Conservation (phyloP, 2,113 vertebrate genomes). For the Numida meleagris region DNA sequence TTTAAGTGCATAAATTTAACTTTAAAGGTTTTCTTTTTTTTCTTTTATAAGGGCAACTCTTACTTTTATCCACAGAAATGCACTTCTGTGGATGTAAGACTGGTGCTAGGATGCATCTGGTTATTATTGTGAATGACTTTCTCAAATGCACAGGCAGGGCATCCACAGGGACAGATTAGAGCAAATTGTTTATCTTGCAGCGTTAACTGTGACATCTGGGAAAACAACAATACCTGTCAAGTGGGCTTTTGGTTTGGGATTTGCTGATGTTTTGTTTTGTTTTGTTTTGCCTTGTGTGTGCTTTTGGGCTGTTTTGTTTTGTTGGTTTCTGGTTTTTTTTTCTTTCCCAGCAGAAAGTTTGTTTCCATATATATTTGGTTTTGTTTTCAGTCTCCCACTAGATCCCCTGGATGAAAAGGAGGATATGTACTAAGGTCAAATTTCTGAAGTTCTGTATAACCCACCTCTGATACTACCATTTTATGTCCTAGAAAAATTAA, state of each 20-base stretch:
- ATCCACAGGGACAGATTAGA: constrained; percentile 5
- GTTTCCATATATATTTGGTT: background rate
- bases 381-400: background rate
- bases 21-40: background rate
- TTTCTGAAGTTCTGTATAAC: background rate
- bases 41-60: background rate
- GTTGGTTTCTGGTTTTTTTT: background rate
- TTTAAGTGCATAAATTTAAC: constrained; percentile 33
- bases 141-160: background rate
- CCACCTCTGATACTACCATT: background rate
- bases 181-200: background rate
- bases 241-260: background rate
- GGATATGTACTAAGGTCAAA: background rate
- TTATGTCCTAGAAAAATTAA: background rate
- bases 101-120: background rate
- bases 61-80: background rate
- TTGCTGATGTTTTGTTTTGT: background rate
- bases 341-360: background rate
- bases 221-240: background rate
- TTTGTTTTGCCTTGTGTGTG: background rate
- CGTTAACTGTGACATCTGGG: constrained; percentile 26
- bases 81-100: background rate
- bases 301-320: background rate
- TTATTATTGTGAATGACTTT: constrained; percentile 6
- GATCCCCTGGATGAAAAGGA: background rate